Evolutionary conservation across 1,140 invertebrate species (phyloP), one percentile per base, ranked within the genome.

Genomic region (Heterodera carotae): DNA sequence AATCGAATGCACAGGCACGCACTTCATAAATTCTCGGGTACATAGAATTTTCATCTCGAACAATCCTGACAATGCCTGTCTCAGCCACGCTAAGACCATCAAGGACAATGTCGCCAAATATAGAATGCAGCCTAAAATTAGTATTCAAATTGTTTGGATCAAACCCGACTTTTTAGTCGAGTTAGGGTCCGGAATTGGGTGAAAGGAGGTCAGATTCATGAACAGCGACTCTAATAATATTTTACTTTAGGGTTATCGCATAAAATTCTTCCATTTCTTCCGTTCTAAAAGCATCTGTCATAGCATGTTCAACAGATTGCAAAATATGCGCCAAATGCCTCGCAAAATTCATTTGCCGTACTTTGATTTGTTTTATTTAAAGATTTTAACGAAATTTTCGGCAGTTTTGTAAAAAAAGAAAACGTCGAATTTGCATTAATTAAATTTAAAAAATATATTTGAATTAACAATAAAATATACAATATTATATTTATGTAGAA

Each of bases 11-110:
- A 6, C 34, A 69, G 29, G 34, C 34, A 7, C 67, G 43, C 8
- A 69, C 69, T 59, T 71, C 69, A 53, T 43, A 71, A 53, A 71
- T 36, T 48, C 29, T 22, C 48, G 69, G 69, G 33, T 31, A 71
- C 31, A 48, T 29, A 25, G 48, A 29, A 31, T 71, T 34, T 31
- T 71, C 39, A 25, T 71, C 69, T 1, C 69, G 69, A 43, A 71
- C 69, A 71, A 71, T 48, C 8, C 69, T 71, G 22, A 71, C 69
- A 33, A 71, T 48, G 5, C 69, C 69, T 10, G 29, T 71, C 29
- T 71, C 69, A 53, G 69, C 69, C 43, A 71, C 48, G 48, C 29
- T 59, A 53, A 71, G 69, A 53, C 69, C 69, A 71, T 71, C 69
- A 25, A 71, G 34, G 22, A 71, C 39, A 71, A 56, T 36, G 8